Conservation (phyloP, 2,888 invertebrate species). For the Synanthedon tipuliformis region DNA sequence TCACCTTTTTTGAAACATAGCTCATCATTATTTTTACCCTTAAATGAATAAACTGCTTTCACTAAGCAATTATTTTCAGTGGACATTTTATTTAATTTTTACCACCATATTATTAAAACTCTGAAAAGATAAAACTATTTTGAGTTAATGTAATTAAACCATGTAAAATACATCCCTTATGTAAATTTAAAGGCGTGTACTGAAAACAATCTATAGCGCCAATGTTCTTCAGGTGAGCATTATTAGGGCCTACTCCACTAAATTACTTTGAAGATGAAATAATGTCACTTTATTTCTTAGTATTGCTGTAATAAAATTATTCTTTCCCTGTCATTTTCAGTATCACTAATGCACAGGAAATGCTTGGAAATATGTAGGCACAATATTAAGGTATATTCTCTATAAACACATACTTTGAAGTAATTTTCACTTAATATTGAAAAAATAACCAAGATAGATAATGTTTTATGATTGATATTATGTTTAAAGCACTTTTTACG, state of each 20-base stretch:
- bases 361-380: too few relatives aligned
- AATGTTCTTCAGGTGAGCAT: not conserved
- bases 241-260: not conserved
- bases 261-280: not conserved
- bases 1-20: conserved; percentile 96
- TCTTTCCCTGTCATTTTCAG: too few relatives aligned
- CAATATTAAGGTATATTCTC: too few relatives aligned
- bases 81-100: conserved; percentile 57
- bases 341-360: too few relatives aligned
- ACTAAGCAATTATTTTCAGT: conserved; percentile 77
- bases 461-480: not conserved
- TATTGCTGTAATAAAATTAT: too few relatives aligned
- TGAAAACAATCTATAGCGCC: too few relatives aligned
- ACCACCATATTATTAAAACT: conserved; percentile 35
- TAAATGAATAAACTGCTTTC: conserved; percentile 92
- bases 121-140: not conserved
- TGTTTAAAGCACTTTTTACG: conserved; percentile 11
- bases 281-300: too few relatives aligned
- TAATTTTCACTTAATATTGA: too few relatives aligned
- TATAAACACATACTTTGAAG: too few relatives aligned
- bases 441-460: not conserved
- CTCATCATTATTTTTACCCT: conserved; percentile 98
- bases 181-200: not conserved
- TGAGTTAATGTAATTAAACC: too few relatives aligned
- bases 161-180: too few relatives aligned